phyloP scores from a whole-genome alignment of 2,888 invertebrate species.

The Epinotia demarniana region DNA sequence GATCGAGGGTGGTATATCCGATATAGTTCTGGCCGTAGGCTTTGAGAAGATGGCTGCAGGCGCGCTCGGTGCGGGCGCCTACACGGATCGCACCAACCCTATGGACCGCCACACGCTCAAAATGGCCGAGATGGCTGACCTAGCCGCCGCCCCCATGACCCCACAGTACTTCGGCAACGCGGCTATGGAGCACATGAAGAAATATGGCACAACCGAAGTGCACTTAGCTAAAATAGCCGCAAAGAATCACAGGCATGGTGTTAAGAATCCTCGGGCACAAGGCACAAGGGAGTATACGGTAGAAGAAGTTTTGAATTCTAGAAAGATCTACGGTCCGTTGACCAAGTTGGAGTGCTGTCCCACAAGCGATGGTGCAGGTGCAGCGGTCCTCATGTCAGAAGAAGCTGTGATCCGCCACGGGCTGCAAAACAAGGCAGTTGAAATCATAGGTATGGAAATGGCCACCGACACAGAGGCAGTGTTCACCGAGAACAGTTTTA shows the following conservation, averaged over 20 bases:
- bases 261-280: conserved; percentile 98
- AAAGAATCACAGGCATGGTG: conserved; percentile 98
- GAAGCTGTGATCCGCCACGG: conserved; percentile 93
- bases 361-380: conserved; percentile 99
- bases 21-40: conserved; percentile 96
- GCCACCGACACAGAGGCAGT: conserved; percentile 95
- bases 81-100: conserved; percentile 93
- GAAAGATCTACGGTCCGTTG: conserved; percentile 94
- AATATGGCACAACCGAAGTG: conserved; percentile 95
- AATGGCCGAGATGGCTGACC: conserved; percentile 93
- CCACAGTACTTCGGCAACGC: conserved; percentile 99
- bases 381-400: conserved; percentile 96
- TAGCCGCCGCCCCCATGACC: conserved; percentile 93
- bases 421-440: conserved; percentile 93
- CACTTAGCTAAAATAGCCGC: conserved; percentile 99
- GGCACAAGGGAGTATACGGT: conserved; percentile 96
- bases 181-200: conserved; percentile 97
- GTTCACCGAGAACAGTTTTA: conserved; percentile 90
- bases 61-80: conserved; percentile 90
- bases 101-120: conserved; percentile 94
- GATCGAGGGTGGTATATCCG: conserved; percentile 93
- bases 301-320: conserved; percentile 95
- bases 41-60: conserved; percentile 99
- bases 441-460: conserved; percentile 99
- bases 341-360: conserved; percentile 99